phyloP scores from a whole-genome alignment of 1,140 invertebrate genomes.

The Megalopta genalis region DNA sequence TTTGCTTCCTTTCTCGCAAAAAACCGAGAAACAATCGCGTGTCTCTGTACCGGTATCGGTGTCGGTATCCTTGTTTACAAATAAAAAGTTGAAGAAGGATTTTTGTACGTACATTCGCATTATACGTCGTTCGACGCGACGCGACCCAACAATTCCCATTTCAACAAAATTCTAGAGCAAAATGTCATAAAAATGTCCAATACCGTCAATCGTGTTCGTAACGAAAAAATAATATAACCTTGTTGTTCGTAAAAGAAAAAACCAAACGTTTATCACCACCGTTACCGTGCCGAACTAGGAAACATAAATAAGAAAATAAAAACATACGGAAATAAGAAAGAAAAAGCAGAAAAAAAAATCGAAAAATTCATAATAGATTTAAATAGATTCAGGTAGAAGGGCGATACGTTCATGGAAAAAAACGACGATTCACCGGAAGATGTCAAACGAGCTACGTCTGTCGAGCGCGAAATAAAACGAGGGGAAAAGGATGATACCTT shows the following conservation, averaged over 20 bases:
- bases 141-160: background rate
- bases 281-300: too few relatives aligned
- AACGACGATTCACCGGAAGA: conserved; percentile 52
- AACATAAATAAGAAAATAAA: too few relatives aligned
- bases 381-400: too few relatives aligned
- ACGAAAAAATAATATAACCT: too few relatives aligned
- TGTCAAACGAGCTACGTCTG: conserved; percentile 57
- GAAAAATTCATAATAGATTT: background rate
- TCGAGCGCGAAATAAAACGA: conserved; percentile 65
- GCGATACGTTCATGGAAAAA: conserved; percentile 52
- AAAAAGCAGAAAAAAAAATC: background rate
- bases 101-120: too few relatives aligned
- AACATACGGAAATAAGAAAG: background rate
- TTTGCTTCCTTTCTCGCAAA: background rate
- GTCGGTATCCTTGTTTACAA: too few relatives aligned
- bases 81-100: too few relatives aligned
- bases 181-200: conserved; percentile 32
- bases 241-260: background rate
- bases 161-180: conserved; percentile 1
- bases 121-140: background rate
- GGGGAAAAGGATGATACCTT: conserved; percentile 54
- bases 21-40: too few relatives aligned
- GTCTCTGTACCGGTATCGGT: too few relatives aligned
- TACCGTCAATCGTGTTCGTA: background rate
- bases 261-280: background rate